These are phyloP conservation scores for Gobionotothen gibberifrons DNA, from an alignment of 2,797 vertebrate species.

Conservation along the genomic window DNA sequence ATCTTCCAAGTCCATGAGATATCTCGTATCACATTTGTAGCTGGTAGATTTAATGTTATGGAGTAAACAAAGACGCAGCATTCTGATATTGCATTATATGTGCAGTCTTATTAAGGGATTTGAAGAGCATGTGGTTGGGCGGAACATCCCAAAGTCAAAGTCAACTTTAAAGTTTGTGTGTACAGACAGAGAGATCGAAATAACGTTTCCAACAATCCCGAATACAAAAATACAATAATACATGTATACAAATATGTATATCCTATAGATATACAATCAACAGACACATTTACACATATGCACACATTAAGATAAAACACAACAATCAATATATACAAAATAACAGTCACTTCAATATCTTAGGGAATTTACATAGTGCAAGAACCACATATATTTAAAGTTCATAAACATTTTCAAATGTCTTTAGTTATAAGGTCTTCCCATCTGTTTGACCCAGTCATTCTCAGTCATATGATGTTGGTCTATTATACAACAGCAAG, in stretches of 20 bases:
- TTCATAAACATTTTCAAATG: background rate
- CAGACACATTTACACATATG: no score
- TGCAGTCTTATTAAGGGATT: background rate
- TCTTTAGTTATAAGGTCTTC: background rate
- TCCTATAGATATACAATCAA: no score
- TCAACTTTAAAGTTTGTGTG: no score
- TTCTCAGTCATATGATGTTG: slow-evolving; percentile 7
- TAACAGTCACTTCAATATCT: no score
- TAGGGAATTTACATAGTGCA: no score
- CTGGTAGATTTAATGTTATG: slow-evolving; percentile 1
- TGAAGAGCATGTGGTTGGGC: background rate
- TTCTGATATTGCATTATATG: background rate
- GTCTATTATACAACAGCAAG: background rate
- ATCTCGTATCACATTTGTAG: background rate
- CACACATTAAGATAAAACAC: no score
- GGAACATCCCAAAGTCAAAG: background rate
- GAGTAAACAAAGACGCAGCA: background rate
- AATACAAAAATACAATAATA: no score
- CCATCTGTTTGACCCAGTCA: slow-evolving; percentile 2
- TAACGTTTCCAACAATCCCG: no score
- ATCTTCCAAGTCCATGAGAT: background rate
- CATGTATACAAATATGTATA: no score
- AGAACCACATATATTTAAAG: background rate
- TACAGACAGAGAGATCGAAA: no score
- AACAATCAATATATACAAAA: no score